Evolutionary conservation across 2,888 invertebrate genomes (phyloP), one percentile per base, ranked within the genome.

Genomic region (Sinohyriopsis cumingii): DNA sequence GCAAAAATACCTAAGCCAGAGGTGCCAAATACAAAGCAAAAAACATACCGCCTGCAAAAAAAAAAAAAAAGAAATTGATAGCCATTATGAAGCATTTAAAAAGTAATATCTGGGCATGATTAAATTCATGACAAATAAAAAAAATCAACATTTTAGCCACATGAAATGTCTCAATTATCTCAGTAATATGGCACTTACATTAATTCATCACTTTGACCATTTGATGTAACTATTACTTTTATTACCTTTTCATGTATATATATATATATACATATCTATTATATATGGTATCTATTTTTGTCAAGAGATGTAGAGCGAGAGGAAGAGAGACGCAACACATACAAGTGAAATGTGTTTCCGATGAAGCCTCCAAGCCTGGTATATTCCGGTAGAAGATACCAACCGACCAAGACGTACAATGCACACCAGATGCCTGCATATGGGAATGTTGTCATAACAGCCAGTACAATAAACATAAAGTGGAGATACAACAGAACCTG

Each of bases 361-460:
- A 87, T 84, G 72, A 84, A 89, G 25, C 88, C 89, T 9, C 85
- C 82, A 57, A 83, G 71, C 20, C 87, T 72, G 1, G 87, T 85
- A 75, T 82, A 89, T 3, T 79, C 76, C 9, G 89, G 89, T 28
- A 84, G 78, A 61, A 84, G 84, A 55, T 79, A 73, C 57, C 82
- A 69, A 3, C 77, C 82, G 12, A 80, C 61, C 15, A 79, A n/a
- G 55, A 82, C 79, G n/a, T 85, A 69, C 3, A 73, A 66, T 9
- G 69, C 68, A 4, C 81, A 76, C 86, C 87, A 87, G 69, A 83
- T 69, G 1, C 79, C 78, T 0, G 85, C 77, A 76, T 87, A 89
- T 86, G 84, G 87, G 76, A 82, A 82, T 4, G 71, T 70, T 4
- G 88, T 86, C 72, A 88, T 68, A 55, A 85, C 28, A 28, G 80